Conservation (phyloP, 2,888 invertebrate species). For the Amiota minor region DNA sequence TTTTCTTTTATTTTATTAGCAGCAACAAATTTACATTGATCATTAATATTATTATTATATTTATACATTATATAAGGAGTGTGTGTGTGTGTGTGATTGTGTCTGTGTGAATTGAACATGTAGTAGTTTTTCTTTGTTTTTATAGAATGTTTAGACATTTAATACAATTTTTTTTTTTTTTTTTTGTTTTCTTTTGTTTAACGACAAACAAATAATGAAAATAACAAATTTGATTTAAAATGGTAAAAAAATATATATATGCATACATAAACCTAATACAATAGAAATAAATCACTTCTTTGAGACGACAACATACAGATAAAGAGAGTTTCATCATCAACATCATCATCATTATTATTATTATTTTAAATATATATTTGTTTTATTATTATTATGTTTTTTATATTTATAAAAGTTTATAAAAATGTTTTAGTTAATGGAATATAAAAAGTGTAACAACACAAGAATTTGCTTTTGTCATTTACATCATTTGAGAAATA, state of each 20-base stretch:
- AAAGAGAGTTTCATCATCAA: constrained; percentile 34
- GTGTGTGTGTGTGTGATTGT: constrained; percentile 30
- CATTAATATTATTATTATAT: constrained; percentile 29
- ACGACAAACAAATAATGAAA: constrained; percentile 27
- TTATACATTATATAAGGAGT: constrained; percentile 29
- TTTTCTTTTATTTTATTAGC: constrained; percentile 28
- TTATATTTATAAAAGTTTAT: constrained; percentile 37
- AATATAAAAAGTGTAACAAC: constrained; percentile 14
- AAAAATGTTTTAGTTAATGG: constrained; percentile 45
- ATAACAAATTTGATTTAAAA: constrained; percentile 28
- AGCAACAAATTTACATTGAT: constrained; percentile 39
- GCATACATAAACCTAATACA: constrained; percentile 47
- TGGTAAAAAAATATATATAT: constrained; percentile 31
- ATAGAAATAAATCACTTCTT: constrained; percentile 45
- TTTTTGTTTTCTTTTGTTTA: constrained; percentile 24
- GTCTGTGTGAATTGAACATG: constrained; percentile 39
- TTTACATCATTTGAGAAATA: too few relatives aligned
- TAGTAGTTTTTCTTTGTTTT: constrained; percentile 36
- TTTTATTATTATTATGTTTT: constrained; percentile 38
- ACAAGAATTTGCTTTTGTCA: too few relatives aligned
- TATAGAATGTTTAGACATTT: constrained; percentile 46
- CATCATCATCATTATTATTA: background rate
- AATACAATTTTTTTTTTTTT: constrained; percentile 47
- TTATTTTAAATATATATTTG: constrained; percentile 35
- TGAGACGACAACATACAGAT: constrained; percentile 22